These are phyloP conservation scores for Zosterops lateralis DNA, from an alignment of 2,113 vertebrate genomes.

Conservation along the genomic window DNA sequence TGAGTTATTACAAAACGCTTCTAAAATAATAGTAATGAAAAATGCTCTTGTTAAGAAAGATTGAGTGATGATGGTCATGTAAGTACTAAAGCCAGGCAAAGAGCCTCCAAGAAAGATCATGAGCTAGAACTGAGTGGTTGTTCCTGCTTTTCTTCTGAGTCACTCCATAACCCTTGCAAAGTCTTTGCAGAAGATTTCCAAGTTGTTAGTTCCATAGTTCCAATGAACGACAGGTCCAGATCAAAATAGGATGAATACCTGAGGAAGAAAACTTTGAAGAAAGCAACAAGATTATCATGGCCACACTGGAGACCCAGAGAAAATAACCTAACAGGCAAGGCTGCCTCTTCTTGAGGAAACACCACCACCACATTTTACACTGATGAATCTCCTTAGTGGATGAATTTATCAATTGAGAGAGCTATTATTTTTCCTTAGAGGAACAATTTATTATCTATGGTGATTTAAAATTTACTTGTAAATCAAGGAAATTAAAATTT, in stretches of 20 bases:
- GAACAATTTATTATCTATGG: background rate
- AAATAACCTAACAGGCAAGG: background rate
- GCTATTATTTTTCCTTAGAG: background rate
- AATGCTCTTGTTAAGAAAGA: conserved; percentile 56
- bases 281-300: background rate
- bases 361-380: background rate
- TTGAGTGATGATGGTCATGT: conserved; percentile 38
- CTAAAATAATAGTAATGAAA: conserved; percentile 54
- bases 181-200: background rate
- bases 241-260: background rate
- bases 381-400: background rate
- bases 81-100: conserved; percentile 30
- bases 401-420: background rate
- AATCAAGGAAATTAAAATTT: background rate
- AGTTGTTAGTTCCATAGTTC: background rate
- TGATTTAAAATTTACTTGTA: background rate
- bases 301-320: background rate
- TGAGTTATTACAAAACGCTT: conserved; percentile 43
- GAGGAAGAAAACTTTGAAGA: background rate
- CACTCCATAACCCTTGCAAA: background rate
- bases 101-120: background rate
- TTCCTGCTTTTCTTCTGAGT: background rate
- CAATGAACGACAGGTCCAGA: background rate
- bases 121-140: background rate
- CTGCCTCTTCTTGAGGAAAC: background rate